Evolutionary conservation across 2,113 vertebrate genomes (phyloP).

Genomic region (Macrotus californicus): DNA sequence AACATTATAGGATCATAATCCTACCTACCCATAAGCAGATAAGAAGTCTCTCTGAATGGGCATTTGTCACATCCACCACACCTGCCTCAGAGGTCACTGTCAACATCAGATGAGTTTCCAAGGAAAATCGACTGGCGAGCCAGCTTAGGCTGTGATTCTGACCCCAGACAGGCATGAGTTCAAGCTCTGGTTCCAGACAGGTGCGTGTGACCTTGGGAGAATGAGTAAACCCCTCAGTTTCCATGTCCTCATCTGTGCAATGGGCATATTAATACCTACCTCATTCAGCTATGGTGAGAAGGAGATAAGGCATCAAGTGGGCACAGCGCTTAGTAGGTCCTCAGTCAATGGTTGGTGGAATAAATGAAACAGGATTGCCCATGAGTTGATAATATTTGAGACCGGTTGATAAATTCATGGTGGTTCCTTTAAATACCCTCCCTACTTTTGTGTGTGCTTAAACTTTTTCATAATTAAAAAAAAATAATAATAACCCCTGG

Average conservation of each 20-base stretch:
- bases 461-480: not conserved
- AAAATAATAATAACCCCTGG: not conserved
- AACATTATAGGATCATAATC: not conserved
- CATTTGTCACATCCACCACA: not conserved
- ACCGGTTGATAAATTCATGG: not conserved
- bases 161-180: not conserved
- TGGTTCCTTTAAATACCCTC: not conserved
- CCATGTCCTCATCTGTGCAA: not conserved
- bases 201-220: not conserved
- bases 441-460: not conserved
- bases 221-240: not conserved
- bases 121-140: not conserved
- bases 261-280: not conserved
- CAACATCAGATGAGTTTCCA: not conserved
- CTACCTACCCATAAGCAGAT: not conserved
- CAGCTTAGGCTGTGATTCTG: not conserved
- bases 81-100: not conserved
- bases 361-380: not conserved
- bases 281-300: not conserved
- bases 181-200: not conserved
- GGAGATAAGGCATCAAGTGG: not conserved
- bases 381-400: not conserved
- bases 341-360: not conserved
- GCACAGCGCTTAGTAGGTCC: not conserved
- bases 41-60: not conserved